phyloP scores from a whole-genome alignment of 2,797 vertebrate genomes.

The Lateolabrax maculatus region DNA sequence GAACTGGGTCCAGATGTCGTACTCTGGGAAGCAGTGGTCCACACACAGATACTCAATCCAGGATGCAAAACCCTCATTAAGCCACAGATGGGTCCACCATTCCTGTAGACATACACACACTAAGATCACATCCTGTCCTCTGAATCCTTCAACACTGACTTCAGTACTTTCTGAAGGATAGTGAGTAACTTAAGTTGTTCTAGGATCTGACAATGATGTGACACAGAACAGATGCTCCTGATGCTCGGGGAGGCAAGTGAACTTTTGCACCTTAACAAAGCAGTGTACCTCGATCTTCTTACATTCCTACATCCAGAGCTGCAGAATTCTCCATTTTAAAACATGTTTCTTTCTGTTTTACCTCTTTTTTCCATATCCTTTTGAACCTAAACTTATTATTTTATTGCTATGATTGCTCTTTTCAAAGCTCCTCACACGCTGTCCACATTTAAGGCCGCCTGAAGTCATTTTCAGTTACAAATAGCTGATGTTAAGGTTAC shows the following conservation, averaged over 20 bases:
- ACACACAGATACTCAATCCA: conserved; percentile 99
- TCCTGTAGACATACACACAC: conserved; percentile 83
- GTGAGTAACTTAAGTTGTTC: background rate
- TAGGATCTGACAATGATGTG: background rate
- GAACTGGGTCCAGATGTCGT: conserved; percentile 99
- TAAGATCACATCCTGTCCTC: background rate
- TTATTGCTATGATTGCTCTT: background rate
- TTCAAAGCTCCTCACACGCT: background rate
- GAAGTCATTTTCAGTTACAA: background rate
- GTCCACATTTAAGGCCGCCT: background rate
- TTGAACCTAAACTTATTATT: too few species aligned
- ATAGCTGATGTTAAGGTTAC: background rate
- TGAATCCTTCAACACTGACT: background rate
- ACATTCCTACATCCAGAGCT: background rate
- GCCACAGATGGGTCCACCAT: conserved; percentile 99
- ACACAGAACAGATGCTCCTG: background rate
- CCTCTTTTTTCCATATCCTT: too few species aligned
- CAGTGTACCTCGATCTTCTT: background rate
- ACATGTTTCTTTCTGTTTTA: background rate
- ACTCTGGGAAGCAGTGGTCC: conserved; percentile 99
- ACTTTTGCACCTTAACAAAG: background rate
- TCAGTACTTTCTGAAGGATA: background rate
- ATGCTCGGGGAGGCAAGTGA: background rate
- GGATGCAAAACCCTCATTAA: conserved; percentile 98
- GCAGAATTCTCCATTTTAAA: background rate